Evolutionary conservation across 2,797 vertebrate genomes (phyloP).

Genomic region (Darevskia mixta): DNA sequence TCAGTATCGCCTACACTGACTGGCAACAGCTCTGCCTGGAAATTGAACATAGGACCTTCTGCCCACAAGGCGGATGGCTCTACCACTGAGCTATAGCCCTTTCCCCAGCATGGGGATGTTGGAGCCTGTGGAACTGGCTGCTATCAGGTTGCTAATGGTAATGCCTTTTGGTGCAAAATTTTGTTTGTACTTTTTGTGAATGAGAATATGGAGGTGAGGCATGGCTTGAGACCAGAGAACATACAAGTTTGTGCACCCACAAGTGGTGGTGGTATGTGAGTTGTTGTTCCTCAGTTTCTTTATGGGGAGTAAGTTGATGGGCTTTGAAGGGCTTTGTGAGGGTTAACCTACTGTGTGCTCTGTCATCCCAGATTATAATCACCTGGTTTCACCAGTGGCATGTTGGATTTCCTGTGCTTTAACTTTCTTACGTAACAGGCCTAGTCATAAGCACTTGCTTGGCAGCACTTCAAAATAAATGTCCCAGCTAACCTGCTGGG

Average conservation of each 20-base stretch:
- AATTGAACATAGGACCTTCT: no score
- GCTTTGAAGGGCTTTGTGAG: not conserved
- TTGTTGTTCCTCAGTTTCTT: not conserved
- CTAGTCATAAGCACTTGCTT: not conserved
- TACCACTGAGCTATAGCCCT: no score
- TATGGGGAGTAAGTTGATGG: not conserved
- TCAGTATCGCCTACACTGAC: no score
- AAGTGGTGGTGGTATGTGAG: not conserved
- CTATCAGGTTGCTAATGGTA: not conserved
- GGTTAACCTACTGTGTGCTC: not conserved
- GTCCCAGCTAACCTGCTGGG: not conserved
- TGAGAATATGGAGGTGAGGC: not conserved
- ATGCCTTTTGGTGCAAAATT: not conserved
- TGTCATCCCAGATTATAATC: constrained; percentile 28
- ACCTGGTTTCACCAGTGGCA: not conserved
- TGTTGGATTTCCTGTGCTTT: constrained; percentile 43
- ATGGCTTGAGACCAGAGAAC: not conserved
- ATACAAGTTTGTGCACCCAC: not conserved
- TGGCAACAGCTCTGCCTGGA: no score
- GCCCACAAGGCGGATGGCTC: no score
- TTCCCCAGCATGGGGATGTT: not conserved
- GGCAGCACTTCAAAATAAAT: constrained; percentile 20
- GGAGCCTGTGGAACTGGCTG: not conserved
- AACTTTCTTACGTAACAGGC: not conserved
- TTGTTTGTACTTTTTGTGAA: not conserved